phyloP scores from a whole-genome alignment of 1,140 invertebrate genomes.

The Antheraea mylitta region DNA sequence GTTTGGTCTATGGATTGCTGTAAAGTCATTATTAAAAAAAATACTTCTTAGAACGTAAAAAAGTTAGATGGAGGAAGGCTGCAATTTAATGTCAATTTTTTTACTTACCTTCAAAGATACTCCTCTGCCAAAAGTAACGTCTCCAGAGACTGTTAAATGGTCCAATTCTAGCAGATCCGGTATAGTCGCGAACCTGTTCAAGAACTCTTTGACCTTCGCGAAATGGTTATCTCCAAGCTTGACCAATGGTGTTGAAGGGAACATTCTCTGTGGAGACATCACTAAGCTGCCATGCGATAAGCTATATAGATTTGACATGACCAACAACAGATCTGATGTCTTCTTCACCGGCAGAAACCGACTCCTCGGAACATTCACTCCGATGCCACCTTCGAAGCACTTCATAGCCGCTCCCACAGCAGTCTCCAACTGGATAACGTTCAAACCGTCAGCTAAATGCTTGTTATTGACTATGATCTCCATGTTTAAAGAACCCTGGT shows the following conservation, averaged over 20 bases:
- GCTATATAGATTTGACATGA: slow-evolving; percentile 98
- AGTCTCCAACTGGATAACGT: slow-evolving; percentile 98
- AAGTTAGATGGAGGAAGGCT: too few species aligned
- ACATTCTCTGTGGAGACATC: slow-evolving; percentile 97
- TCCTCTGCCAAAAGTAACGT: slow-evolving; percentile 98
- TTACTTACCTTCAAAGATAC: slow-evolving; percentile 91
- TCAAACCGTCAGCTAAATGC: slow-evolving; percentile 92
- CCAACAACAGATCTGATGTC: slow-evolving; percentile 96
- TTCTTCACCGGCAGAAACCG: slow-evolving; percentile 99
- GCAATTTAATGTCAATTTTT: too few species aligned
- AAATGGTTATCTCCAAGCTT: slow-evolving; percentile 98
- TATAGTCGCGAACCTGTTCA: slow-evolving; percentile 95
- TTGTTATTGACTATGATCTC: slow-evolving; percentile 99
- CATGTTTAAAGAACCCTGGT: slow-evolving; percentile 91
- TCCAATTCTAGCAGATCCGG: slow-evolving; percentile 98
- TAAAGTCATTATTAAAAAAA: too few species aligned
- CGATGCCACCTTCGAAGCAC: slow-evolving; percentile 94
- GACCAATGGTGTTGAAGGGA: slow-evolving; percentile 96
- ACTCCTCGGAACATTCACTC: slow-evolving; percentile 97
- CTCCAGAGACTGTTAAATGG: slow-evolving; percentile 99
- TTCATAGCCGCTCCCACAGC: slow-evolving; percentile 99
- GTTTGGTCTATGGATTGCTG: too few species aligned
- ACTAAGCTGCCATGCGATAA: slow-evolving; percentile 93
- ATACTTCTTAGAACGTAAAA: too few species aligned
- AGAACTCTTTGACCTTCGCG: slow-evolving; percentile 97